Evolutionary conservation across 2,113 vertebrate genomes (phyloP).

Genomic region (Cairina moschata): DNA sequence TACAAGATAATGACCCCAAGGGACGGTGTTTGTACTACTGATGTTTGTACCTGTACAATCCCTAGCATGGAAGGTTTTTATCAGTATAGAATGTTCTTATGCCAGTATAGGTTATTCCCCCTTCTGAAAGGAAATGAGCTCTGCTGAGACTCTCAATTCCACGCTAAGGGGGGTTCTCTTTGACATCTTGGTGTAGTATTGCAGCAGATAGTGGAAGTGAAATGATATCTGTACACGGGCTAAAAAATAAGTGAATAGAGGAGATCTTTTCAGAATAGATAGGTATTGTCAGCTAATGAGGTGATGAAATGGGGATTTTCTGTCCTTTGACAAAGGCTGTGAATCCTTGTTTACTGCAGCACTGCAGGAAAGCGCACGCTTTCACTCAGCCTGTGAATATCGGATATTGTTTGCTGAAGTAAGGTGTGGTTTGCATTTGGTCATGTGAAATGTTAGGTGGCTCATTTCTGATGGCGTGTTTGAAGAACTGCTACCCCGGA

Average conservation of each 20-base stretch:
- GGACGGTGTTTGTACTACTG: background rate
- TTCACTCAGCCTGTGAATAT: background rate
- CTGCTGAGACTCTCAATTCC: background rate
- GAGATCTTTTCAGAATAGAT: background rate
- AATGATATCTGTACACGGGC: background rate
- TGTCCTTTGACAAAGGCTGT: background rate
- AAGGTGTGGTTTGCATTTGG: background rate
- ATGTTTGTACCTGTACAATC: background rate
- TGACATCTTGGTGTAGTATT: background rate
- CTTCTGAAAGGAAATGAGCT: background rate
- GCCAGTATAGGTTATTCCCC: background rate
- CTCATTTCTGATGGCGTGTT: background rate
- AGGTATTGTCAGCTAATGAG: background rate
- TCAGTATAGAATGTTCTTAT: background rate
- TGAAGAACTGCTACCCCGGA: background rate
- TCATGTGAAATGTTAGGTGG: background rate
- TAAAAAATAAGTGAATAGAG: background rate
- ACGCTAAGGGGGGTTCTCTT: background rate
- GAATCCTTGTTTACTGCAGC: background rate
- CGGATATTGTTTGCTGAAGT: background rate
- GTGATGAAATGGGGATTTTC: background rate
- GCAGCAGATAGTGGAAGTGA: background rate
- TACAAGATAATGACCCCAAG: background rate
- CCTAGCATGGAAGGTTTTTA: background rate
- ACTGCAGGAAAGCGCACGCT: background rate